Base-by-base conservation (phyloP, 2,888 invertebrate genomes). In the Andricus quercusramuli region DNA sequence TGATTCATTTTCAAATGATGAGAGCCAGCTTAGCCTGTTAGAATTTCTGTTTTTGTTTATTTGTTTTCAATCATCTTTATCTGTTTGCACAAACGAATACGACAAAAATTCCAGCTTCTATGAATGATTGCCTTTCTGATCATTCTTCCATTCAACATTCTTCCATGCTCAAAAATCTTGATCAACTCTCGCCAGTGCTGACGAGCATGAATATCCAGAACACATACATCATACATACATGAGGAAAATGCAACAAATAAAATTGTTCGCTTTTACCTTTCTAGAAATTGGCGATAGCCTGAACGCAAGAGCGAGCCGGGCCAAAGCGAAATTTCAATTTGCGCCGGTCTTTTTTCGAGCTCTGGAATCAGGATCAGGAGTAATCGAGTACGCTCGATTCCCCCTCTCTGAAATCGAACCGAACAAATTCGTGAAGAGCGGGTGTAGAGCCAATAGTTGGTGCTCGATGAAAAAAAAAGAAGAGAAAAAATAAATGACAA, bases 381-480 rank as follows among this genome's bases (percentile, higher is more conserved):
- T 74, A 74, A 74, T 74, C 74, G 74, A 74, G 74, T 56, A 32
- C 74, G 74, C 56, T 56, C 56, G n/a, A 51, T 32, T 32, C 51
- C 29, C 70, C 51, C 32, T 56, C 56, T n/a, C 56, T 29, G 56
- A 70, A 74, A 74, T 22, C 32, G 74, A 70, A 20, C 29, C 51
- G 20, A n/a, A 74, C 74, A 74, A 74, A 74, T 74, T 74, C 74
- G 37, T 56, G 56, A 56, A 74, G 37, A 56, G n/a, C 74, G 56
- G 9, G 29, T 29, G 25, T 20, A 17, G 47, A 22, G 82, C 81
- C 85, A 86, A 87, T 87, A 86, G 87, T 86, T 86, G 84, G 78
- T 83, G 81, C 80, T 84, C 85, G 85, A 87, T 86, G 85, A 86
- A 85, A 86, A 86, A 86, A 86, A 79, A 80, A 37, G 8, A 25